These are phyloP conservation scores for Meteorus colon DNA, from an alignment of 2,888 invertebrate genomes.

Conservation along the genomic window DNA sequence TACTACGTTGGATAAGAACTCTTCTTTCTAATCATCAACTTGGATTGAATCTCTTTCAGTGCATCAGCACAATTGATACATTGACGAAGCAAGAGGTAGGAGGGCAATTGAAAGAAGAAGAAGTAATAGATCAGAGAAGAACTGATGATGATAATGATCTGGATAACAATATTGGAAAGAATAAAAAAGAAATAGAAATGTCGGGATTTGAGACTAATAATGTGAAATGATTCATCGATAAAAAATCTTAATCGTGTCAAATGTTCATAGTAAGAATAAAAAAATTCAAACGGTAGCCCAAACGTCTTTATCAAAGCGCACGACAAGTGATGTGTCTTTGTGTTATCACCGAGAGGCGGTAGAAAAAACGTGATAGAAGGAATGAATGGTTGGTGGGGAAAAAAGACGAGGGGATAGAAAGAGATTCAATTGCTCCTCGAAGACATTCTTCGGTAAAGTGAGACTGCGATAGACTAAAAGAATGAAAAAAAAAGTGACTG, in stretches of 20 bases:
- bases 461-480: background rate
- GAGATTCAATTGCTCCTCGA: slow-evolving; percentile 54
- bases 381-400: slow-evolving; percentile 2
- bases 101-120: background rate
- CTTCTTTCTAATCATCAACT: background rate
- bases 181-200: background rate
- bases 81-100: background rate
- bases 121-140: background rate
- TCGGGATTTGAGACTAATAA: background rate
- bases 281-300: background rate
- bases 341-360: slow-evolving; percentile 29
- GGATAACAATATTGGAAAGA: background rate
- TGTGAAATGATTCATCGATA: background rate
- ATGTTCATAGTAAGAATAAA: background rate
- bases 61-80: slow-evolving; percentile 4
- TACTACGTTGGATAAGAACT: background rate
- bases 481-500: slow-evolving; percentile 22
- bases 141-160: background rate
- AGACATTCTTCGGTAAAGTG: slow-evolving; percentile 38
- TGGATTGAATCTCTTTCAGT: background rate
- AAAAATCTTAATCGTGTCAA: background rate
- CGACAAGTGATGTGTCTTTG: slow-evolving; percentile 37
- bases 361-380: slow-evolving; percentile 21
- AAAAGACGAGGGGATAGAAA: slow-evolving; percentile 38
- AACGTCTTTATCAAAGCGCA: slow-evolving; percentile 33